Evolutionary conservation across 1,140 invertebrate species (phyloP).

Genomic region (Zaprionus inermis): DNA sequence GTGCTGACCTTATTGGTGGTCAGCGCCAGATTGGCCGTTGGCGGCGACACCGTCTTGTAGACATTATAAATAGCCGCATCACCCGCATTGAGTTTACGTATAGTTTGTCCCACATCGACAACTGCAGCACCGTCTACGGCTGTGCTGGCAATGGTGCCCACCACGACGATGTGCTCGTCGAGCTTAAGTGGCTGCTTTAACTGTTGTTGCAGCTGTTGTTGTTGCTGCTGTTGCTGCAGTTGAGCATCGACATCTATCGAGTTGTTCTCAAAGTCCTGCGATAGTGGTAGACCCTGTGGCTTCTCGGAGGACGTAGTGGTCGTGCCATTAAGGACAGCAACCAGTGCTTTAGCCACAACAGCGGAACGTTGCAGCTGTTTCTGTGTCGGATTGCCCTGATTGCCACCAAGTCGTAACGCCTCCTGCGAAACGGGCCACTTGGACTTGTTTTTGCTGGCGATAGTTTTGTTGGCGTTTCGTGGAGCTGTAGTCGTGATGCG

Average conservation of each 20-base stretch:
- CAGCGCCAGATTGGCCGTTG: slow-evolving; percentile 66
- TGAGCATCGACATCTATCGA: slow-evolving; percentile 80
- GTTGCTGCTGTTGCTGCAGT: slow-evolving; percentile 36
- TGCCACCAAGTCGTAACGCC: slow-evolving; percentile 54
- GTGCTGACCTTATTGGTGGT: slow-evolving; percentile 78
- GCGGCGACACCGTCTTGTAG: slow-evolving; percentile 77
- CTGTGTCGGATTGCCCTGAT: slow-evolving; percentile 24
- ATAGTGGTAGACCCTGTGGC: slow-evolving; percentile 56
- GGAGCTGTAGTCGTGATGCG: slow-evolving; percentile 70
- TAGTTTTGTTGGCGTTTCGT: slow-evolving; percentile 64
- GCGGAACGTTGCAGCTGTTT: slow-evolving; percentile 47
- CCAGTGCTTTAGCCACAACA: not conserved
- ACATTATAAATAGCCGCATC: slow-evolving; percentile 67
- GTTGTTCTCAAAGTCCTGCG: slow-evolving; percentile 82
- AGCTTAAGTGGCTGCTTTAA: slow-evolving; percentile 49
- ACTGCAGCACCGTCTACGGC: slow-evolving; percentile 49
- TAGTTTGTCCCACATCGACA: slow-evolving; percentile 50
- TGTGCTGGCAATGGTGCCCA: slow-evolving; percentile 70
- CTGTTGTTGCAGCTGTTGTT: slow-evolving; percentile 25
- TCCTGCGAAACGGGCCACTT: slow-evolving; percentile 77
- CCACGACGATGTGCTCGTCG: slow-evolving; percentile 67
- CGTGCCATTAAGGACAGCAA: slow-evolving; percentile 30
- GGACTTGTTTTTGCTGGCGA: slow-evolving; percentile 70
- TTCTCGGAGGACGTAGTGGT: slow-evolving; percentile 60
- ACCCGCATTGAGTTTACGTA: slow-evolving; percentile 66